These are phyloP conservation scores for Hiodon alosoides DNA, from an alignment of 2,113 vertebrate species.

Conservation along the genomic window DNA sequence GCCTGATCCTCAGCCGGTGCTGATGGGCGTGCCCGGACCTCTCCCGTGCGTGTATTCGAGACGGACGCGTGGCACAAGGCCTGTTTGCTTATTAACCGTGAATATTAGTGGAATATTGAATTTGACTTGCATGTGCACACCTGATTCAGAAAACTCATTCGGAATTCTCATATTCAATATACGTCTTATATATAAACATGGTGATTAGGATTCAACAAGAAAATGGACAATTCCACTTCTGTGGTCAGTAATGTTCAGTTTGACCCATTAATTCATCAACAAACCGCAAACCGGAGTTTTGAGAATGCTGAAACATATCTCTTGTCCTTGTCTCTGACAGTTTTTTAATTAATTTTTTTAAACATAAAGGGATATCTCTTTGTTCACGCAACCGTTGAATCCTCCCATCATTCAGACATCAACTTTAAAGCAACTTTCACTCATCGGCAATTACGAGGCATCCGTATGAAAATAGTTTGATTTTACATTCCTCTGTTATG, in stretches of 20 bases:
- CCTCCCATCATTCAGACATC: neutral
- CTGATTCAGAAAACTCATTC: no score
- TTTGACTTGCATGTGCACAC: no score
- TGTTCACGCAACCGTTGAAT: neutral
- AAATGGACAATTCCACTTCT: no score
- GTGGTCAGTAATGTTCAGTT: neutral
- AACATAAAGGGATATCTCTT: neutral
- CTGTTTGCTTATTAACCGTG: no score
- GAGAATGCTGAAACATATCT: neutral
- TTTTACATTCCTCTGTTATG: neutral
- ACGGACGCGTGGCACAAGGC: no score
- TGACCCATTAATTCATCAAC: constrained; percentile 15
- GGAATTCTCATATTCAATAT: no score
- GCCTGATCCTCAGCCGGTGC: no score
- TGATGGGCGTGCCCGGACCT: no score
- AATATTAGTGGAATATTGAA: no score
- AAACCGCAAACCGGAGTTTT: neutral
- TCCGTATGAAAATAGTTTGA: neutral
- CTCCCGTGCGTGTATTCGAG: no score
- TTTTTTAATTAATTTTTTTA: neutral
- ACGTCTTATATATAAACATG: no score
- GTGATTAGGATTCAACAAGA: no score
- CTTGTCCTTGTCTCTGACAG: neutral
- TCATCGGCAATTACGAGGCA: constrained; percentile 2
- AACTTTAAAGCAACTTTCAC: neutral